These are phyloP conservation scores for Metopolophium dirhodum DNA, from an alignment of 1,140 invertebrate species.

Conservation along the genomic window DNA sequence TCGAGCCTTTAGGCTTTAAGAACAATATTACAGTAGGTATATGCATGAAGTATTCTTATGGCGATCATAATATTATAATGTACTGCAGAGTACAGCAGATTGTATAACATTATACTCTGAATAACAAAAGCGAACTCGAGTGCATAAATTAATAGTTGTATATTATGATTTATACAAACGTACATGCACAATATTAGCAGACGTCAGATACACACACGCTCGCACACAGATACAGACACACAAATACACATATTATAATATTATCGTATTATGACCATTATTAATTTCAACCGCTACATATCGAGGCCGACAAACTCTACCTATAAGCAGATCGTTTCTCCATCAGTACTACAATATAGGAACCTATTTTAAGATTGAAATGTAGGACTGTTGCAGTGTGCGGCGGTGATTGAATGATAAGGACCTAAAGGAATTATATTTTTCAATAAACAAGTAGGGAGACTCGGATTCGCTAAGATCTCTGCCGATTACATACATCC, in stretches of 20 bases:
- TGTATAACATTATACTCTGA: not conserved
- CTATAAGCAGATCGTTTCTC: not conserved
- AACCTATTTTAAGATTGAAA: not conserved
- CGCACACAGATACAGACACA: not conserved
- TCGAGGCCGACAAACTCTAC: not conserved
- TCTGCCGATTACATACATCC: not conserved
- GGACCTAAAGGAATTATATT: not conserved
- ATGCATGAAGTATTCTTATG: not conserved
- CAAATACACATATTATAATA: not conserved
- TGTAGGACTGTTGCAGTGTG: not conserved
- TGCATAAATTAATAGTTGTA: not conserved
- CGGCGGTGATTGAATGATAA: constrained; percentile 22
- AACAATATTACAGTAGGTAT: not conserved
- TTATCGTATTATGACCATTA: not conserved
- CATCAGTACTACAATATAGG: too few species aligned
- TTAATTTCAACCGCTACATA: not conserved
- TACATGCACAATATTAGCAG: not conserved
- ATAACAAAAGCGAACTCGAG: constrained; percentile 16
- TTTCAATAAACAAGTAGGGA: constrained; percentile 13
- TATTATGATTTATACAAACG: not conserved
- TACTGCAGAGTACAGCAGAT: not conserved
- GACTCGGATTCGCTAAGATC: not conserved
- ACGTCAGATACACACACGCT: too few species aligned
- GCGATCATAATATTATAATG: not conserved
- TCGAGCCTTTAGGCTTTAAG: not conserved